phyloP scores from a whole-genome alignment of 2,888 invertebrate genomes.

The Actias luna region DNA sequence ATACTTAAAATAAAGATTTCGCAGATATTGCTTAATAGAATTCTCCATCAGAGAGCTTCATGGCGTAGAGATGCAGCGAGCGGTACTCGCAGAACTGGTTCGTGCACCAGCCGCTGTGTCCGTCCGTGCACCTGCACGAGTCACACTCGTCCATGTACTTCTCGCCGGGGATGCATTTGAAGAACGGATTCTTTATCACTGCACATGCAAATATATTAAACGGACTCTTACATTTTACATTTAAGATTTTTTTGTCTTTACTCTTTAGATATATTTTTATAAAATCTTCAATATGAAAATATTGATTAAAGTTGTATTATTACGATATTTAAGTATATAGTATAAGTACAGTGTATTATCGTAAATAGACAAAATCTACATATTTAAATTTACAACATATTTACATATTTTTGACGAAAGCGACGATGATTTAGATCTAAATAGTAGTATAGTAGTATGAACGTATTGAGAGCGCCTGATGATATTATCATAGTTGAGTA shows the following conservation, averaged over 20 bases:
- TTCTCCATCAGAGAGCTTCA: slow-evolving; percentile 69
- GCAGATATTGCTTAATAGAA: slow-evolving; percentile 47
- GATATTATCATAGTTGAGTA: neutral
- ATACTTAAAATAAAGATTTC: neutral
- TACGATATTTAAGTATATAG: too few species aligned
- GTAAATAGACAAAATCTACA: too few species aligned
- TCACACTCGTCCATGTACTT: slow-evolving; percentile 79
- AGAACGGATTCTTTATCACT: slow-evolving; percentile 79
- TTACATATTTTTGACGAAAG: too few species aligned
- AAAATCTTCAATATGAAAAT: too few species aligned
- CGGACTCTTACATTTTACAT: neutral
- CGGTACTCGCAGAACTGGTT: slow-evolving; percentile 74
- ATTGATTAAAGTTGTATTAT: too few species aligned
- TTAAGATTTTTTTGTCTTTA: too few species aligned
- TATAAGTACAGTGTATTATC: too few species aligned
- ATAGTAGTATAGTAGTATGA: neutral
- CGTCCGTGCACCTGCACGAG: slow-evolving; percentile 74
- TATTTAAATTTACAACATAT: too few species aligned
- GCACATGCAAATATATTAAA: slow-evolving; percentile 20
- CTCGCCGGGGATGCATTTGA: slow-evolving; percentile 75
- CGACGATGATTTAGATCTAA: too few species aligned
- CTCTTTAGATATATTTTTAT: too few species aligned
- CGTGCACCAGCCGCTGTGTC: slow-evolving; percentile 71
- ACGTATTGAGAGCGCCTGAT: neutral
- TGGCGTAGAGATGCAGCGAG: slow-evolving; percentile 68